These are phyloP conservation scores for Drosophila arizonae DNA, from an alignment of 1,140 invertebrate genomes.

Conservation along the genomic window DNA sequence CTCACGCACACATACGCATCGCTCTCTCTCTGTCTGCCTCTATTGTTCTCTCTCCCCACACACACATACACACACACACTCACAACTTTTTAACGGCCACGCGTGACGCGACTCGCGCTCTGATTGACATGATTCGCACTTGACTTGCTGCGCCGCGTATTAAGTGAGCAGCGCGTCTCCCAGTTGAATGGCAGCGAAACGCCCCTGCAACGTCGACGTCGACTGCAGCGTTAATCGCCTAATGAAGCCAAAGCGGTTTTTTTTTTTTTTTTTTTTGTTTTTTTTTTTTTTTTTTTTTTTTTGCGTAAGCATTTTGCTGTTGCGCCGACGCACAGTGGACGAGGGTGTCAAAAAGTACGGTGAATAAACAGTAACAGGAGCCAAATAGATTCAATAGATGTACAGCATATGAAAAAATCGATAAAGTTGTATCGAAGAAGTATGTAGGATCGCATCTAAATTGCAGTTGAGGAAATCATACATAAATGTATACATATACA, in stretches of 20 bases:
- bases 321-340: slow-evolving; percentile 35
- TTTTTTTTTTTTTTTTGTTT: no score
- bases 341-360: neutral
- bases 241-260: slow-evolving; percentile 69
- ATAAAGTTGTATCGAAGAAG: no score
- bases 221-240: slow-evolving; percentile 63
- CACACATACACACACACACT: no score
- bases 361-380: neutral
- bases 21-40: neutral
- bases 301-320: slow-evolving; percentile 11
- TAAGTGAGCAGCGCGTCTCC: slow-evolving; percentile 56
- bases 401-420: no score
- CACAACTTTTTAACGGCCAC: slow-evolving; percentile 56
- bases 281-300: no score
- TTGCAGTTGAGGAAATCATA: no score
- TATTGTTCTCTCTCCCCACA: neutral
- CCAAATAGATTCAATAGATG: no score
- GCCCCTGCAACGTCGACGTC: slow-evolving; percentile 16
- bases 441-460: no score
- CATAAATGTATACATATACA: no score
- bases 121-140: slow-evolving; percentile 78
- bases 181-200: neutral
- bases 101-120: slow-evolving; percentile 25
- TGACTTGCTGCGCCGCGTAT: slow-evolving; percentile 71
- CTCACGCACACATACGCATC: neutral